phyloP scores from a whole-genome alignment of 2,113 vertebrate species.

The Phasianus colchicus region DNA sequence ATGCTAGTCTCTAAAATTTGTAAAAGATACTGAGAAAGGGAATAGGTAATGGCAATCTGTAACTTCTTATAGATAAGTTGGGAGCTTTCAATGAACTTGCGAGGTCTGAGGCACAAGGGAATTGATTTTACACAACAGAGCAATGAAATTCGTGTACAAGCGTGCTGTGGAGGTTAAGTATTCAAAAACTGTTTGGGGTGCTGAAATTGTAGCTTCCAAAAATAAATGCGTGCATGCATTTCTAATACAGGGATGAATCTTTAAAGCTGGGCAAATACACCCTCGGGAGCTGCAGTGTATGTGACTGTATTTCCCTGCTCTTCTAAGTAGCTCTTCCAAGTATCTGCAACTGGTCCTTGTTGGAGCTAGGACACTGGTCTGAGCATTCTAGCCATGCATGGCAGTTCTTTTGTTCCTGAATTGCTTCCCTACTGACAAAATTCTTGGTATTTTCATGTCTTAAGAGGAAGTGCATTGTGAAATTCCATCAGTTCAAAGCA shows the following conservation, averaged over 20 bases:
- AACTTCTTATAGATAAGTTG: not conserved
- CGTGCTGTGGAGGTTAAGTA: not conserved
- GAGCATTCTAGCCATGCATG: not conserved
- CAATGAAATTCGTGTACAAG: not conserved
- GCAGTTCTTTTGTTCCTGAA: not conserved
- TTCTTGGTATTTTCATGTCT: not conserved
- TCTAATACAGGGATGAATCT: not conserved
- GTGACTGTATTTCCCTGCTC: not conserved
- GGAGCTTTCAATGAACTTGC: not conserved
- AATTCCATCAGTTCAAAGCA: not conserved
- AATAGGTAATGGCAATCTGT: not conserved
- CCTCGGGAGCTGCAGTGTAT: fast-evolving
- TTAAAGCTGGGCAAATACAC: not conserved
- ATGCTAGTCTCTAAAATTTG: not conserved
- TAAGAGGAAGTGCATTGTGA: not conserved
- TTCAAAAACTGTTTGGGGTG: not conserved
- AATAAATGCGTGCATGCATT: not conserved
- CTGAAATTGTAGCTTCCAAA: not conserved
- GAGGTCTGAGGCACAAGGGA: not conserved
- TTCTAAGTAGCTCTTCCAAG: not conserved
- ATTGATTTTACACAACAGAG: not conserved
- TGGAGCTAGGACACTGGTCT: not conserved
- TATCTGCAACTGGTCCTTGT: not conserved
- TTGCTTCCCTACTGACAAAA: not conserved
- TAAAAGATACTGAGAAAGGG: not conserved